phyloP scores from a whole-genome alignment of 2,888 invertebrate species.

The Cheilosia impressa region DNA sequence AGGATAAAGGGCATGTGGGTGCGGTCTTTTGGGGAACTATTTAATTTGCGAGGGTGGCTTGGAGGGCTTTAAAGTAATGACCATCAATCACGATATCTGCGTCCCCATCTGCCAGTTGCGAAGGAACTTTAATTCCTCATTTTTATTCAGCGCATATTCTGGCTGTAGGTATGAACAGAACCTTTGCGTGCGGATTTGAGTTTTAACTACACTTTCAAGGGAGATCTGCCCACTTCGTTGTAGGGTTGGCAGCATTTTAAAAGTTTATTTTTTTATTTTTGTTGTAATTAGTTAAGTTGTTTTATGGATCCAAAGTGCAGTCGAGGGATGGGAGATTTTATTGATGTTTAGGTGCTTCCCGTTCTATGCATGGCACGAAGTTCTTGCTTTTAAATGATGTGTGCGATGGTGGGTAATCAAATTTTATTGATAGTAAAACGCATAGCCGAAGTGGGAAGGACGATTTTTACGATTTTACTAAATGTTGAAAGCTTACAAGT shows the following conservation, averaged over 20 bases:
- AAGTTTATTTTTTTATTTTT: slow-evolving; percentile 12
- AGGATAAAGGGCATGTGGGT: slow-evolving; percentile 30
- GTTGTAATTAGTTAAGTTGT: slow-evolving; percentile 62
- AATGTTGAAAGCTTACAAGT: slow-evolving; percentile 40
- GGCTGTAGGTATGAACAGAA: neutral
- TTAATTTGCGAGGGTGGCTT: slow-evolving; percentile 40
- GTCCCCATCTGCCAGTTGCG: neutral
- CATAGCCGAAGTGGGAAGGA: slow-evolving; percentile 18
- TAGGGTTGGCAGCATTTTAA: slow-evolving; percentile 8
- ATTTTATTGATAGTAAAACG: slow-evolving; percentile 66
- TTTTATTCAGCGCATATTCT: slow-evolving; percentile 4
- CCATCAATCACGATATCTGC: slow-evolving; percentile 63
- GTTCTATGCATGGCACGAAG: neutral
- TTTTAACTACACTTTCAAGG: slow-evolving; percentile 24
- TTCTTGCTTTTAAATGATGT: slow-evolving; percentile 24
- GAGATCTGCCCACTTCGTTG: slow-evolving; percentile 5
- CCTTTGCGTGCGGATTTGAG: slow-evolving; percentile 21
- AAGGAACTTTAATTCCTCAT: slow-evolving; percentile 47
- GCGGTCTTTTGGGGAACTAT: slow-evolving; percentile 11
- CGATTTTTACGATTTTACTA: slow-evolving; percentile 34
- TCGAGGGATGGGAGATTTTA: slow-evolving; percentile 5
- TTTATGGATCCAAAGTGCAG: slow-evolving; percentile 27
- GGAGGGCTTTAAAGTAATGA: slow-evolving; percentile 42
- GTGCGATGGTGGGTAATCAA: slow-evolving; percentile 48
- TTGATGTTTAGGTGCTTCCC: slow-evolving; percentile 31